Base-by-base conservation (phyloP, 2,797 vertebrate genomes). In the Megalops cyprinoides region DNA sequence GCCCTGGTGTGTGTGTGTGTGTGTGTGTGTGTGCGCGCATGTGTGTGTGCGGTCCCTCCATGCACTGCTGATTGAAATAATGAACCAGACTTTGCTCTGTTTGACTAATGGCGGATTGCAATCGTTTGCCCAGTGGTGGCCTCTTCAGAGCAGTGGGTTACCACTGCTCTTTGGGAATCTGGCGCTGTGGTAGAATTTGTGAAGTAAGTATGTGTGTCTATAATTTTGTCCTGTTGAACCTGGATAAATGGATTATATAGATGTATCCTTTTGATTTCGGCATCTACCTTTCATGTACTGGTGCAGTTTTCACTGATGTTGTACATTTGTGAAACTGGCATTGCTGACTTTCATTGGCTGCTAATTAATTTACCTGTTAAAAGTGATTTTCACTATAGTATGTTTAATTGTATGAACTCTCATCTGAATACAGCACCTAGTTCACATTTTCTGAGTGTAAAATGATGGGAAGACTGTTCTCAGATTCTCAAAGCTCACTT, bases 21-120 rank as follows among this genome's bases (percentile, higher is more conserved):
- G 58, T 28, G 10, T 1, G 62, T 39, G 37, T 69, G 77, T 78
- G 77, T 67, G 44, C 49, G 44, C 20, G 14, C 23, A 53, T 15
- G 14, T 55, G 14, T 12, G 23, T 55, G n/a, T n/a, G n/a, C 51
- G 49, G 48, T 71, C 42, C 51, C 42, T 79, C 51, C 67, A 74
- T 39, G 69, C 71, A 34, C 55, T 37, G n/a, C 34, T 74, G 69
- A 60, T 80, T 80, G 73, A 80, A 80, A 80, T 74, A 74, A 80
- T 78, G 69, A 60, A 80, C 49, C 51, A 28, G 71, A 60, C 25
- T 80, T 49, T 28, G 79, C 69, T 74, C 69, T 74, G 79, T 80
- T 74, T 58, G 79, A 74, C 79, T 74, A 80, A 74, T 51, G 37
- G 44, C 73, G 60, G 73, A 74, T 53, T 74, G 69, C 39, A 80